phyloP scores from a whole-genome alignment of 2,888 invertebrate species.

The Hedychridium roseum region DNA sequence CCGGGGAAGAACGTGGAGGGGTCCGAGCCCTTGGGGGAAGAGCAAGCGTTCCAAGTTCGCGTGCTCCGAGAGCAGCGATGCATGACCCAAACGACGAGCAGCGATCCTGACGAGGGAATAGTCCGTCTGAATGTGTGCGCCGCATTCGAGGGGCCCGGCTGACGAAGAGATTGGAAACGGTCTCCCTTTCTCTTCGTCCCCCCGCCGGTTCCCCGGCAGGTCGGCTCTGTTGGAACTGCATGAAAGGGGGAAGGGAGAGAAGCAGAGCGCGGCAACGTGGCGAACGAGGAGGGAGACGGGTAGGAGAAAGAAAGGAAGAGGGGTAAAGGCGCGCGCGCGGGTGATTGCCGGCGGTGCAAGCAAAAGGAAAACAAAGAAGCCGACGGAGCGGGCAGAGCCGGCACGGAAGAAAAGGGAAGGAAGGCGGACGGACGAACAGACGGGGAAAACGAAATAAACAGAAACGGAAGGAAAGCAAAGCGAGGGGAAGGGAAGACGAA shows the following conservation, averaged over 20 bases:
- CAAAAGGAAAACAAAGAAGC: neutral
- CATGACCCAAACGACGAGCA: constrained; percentile 23
- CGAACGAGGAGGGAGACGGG: neutral
- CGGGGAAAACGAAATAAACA: constrained; percentile 4
- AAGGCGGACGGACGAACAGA: constrained; percentile 2
- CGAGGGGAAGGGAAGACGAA: constrained; percentile 2
- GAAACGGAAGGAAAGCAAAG: neutral
- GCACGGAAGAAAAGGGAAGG: neutral
- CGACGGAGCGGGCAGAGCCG: neutral
- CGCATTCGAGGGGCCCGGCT: constrained; percentile 28
- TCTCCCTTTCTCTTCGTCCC: constrained; percentile 32
- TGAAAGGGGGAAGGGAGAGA: constrained; percentile 3
- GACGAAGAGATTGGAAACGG: constrained; percentile 40
- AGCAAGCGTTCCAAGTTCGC: constrained; percentile 31
- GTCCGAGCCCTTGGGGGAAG: too few species aligned
- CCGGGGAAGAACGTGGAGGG: too few species aligned
- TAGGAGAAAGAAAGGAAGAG: neutral
- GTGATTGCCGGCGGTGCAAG: too few species aligned
- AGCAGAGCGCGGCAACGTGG: neutral
- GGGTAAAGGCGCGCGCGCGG: too few species aligned
- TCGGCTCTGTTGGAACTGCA: constrained; percentile 5
- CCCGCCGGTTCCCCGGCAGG: constrained; percentile 20
- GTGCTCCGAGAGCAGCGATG: constrained; percentile 36
- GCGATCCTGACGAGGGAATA: neutral
- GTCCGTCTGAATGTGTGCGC: neutral